phyloP scores from a whole-genome alignment of 2,888 invertebrate species.

The Tineola bisselliella region DNA sequence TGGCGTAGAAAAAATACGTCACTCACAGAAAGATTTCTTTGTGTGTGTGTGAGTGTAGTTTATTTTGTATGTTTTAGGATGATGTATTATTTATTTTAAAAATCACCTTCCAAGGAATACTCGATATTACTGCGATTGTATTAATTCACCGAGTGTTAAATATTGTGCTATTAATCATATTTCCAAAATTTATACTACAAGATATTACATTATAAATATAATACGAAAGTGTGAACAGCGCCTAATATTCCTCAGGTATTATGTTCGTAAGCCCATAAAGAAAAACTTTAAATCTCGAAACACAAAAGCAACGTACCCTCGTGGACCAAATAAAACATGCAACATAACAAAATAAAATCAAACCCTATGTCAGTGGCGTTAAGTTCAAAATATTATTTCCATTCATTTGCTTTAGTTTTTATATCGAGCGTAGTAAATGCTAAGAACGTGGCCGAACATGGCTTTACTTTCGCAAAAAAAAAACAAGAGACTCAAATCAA shows the following conservation, averaged over 20 bases:
- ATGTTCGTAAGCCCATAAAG: not conserved
- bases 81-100: too few species aligned
- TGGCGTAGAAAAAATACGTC: not conserved
- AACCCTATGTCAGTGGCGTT: not conserved
- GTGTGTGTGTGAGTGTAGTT: too few species aligned
- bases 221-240: not conserved
- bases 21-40: not conserved
- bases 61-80: too few species aligned
- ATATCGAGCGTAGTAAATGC: not conserved
- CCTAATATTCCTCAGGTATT: not conserved
- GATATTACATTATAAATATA: not conserved
- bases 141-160: too few species aligned
- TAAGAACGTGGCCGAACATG: not conserved
- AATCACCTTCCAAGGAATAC: too few species aligned
- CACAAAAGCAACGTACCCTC: not conserved
- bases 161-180: too few species aligned
- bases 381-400: not conserved
- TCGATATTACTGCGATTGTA: too few species aligned
- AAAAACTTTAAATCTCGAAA: not conserved
- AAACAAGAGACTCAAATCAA: not conserved
- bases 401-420: not conserved
- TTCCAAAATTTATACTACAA: too few species aligned
- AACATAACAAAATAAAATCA: not conserved
- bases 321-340: not conserved
- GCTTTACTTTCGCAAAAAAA: not conserved